phyloP scores from a whole-genome alignment of 2,888 invertebrate species.

The Drosophila incognita region DNA sequence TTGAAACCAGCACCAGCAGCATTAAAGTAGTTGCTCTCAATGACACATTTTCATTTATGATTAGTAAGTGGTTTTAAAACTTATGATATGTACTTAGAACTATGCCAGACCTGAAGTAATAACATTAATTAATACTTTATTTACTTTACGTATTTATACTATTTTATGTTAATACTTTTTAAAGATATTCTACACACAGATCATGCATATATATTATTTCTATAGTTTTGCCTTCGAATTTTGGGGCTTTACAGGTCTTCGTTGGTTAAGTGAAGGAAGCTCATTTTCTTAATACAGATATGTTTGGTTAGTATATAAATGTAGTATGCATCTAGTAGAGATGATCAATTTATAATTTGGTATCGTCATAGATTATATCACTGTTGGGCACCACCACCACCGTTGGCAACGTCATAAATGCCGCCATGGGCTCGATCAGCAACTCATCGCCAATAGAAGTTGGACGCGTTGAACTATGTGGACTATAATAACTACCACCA shows the following conservation, averaged over 20 bases:
- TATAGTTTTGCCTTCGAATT: conserved; percentile 4
- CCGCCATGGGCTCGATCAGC: conserved; percentile 61
- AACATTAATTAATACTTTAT: conserved; percentile 25
- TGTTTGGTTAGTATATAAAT: conserved; percentile 33
- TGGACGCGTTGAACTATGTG: conserved; percentile 46
- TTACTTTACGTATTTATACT: conserved; percentile 1
- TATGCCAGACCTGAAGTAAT: conserved; percentile 40
- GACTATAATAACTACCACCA: conserved; percentile 43
- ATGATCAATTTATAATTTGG: conserved; percentile 79
- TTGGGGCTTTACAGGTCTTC: conserved; percentile 16
- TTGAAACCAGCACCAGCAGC: conserved; percentile 10
- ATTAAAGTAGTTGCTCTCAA: conserved; percentile 22
- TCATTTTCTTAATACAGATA: conserved; percentile 53
- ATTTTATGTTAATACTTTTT: conserved; percentile 17
- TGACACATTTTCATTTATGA: conserved; percentile 36
- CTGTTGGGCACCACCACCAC: conserved; percentile 84
- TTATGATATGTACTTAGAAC: conserved; percentile 17
- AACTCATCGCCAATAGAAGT: conserved; percentile 68
- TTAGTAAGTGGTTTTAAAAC: conserved; percentile 24
- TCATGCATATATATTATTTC: conserved; percentile 6
- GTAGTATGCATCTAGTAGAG: conserved; percentile 1
- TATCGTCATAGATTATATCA: conserved; percentile 81
- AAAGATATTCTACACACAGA: conserved; percentile 10
- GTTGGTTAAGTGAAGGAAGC: conserved; percentile 47
- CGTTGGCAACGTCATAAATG: conserved; percentile 71